Conservation (phyloP, 1,140 invertebrate genomes). For the Yoshiicerus persimilis region DNA sequence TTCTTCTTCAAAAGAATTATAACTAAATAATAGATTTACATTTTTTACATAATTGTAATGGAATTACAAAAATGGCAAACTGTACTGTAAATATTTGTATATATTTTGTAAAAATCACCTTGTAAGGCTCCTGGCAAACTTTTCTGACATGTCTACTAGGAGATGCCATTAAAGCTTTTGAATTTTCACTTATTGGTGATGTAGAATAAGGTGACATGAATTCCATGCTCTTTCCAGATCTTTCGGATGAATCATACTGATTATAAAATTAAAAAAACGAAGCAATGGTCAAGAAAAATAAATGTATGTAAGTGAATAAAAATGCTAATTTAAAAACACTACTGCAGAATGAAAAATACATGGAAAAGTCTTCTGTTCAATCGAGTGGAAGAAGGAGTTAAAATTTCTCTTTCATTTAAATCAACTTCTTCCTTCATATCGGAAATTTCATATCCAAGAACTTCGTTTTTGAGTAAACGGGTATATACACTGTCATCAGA, state of each 20-base stretch:
- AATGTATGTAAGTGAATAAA: no score
- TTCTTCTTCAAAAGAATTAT: no score
- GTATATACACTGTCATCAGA: slow-evolving; percentile 77
- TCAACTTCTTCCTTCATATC: slow-evolving; percentile 68
- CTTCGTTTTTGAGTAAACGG: slow-evolving; percentile 88
- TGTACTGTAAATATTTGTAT: no score
- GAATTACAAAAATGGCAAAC: no score
- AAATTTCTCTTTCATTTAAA: background rate
- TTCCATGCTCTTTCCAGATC: slow-evolving; percentile 59
- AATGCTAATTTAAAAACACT: no score
- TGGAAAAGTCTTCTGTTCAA: slow-evolving; percentile 66
- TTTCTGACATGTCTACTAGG: background rate
- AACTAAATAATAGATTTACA: no score
- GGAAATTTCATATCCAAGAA: slow-evolving; percentile 83
- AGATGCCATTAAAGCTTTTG: slow-evolving; percentile 61
- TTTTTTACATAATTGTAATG: no score
- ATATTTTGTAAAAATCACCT: no score
- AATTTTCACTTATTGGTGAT: slow-evolving; percentile 89
- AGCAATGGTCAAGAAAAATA: no score
- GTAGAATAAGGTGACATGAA: slow-evolving; percentile 81
- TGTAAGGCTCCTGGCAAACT: background rate
- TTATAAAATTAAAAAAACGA: slow-evolving; percentile 52
- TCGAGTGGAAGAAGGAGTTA: slow-evolving; percentile 54
- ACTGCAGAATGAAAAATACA: slow-evolving; percentile 56
- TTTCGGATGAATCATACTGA: slow-evolving; percentile 61